phyloP scores from a whole-genome alignment of 2,113 vertebrate species.

The Alligator mississippiensis region DNA sequence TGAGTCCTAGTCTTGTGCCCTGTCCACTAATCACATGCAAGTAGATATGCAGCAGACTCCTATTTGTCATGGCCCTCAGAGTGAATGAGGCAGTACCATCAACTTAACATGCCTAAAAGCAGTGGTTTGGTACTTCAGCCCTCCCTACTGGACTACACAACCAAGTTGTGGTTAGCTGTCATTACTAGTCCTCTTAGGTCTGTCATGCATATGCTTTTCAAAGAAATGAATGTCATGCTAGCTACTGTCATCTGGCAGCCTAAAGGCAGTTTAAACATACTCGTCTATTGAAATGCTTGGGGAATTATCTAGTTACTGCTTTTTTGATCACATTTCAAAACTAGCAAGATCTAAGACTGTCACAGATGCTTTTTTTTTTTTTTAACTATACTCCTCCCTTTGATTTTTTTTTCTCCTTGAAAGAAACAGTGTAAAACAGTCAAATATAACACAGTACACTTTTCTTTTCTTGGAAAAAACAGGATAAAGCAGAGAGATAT shows the following conservation, averaged over 20 bases:
- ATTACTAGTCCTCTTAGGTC: background rate
- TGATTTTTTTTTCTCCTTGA: background rate
- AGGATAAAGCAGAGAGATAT: background rate
- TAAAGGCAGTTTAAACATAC: background rate
- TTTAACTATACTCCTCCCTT: background rate
- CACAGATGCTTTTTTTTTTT: background rate
- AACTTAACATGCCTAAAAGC: background rate
- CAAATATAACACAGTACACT: background rate
- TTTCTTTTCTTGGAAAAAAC: background rate
- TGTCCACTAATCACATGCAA: background rate
- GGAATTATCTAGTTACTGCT: slow-evolving; percentile 1
- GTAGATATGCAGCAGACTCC: background rate
- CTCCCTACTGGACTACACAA: background rate
- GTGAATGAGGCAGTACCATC: background rate
- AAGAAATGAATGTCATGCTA: background rate
- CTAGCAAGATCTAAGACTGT: background rate
- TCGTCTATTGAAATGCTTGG: background rate
- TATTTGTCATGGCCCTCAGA: background rate
- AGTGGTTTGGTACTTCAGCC: background rate
- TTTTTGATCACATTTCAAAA: slow-evolving; percentile 33
- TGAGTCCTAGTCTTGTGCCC: background rate
- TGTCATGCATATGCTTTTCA: accelerated
- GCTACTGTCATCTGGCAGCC: background rate
- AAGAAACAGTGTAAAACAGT: background rate
- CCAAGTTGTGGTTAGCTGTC: background rate